Evolutionary conservation across 2,888 invertebrate genomes (phyloP).

Genomic region (Eudasyphora cyanicolor): DNA sequence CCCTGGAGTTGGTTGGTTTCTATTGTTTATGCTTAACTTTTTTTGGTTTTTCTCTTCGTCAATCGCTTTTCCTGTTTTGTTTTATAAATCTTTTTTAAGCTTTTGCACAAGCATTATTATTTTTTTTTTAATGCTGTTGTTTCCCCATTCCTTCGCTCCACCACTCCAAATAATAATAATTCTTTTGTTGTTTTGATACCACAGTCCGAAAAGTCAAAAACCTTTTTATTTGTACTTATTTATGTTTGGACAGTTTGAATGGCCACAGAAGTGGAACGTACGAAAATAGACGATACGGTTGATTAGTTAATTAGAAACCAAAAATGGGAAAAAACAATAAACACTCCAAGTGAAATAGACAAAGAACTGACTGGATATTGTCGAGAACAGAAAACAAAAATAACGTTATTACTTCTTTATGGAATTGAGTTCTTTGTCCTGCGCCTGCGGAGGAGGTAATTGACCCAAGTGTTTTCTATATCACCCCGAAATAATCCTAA

Average conservation of each 20-base stretch:
- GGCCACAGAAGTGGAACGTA: not conserved
- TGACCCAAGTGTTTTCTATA: not conserved
- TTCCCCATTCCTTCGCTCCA: not conserved
- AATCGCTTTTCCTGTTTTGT: constrained; percentile 14
- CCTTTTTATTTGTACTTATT: constrained; percentile 28
- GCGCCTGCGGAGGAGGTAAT: not conserved
- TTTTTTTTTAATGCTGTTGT: constrained; percentile 6
- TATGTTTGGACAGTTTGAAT: constrained; percentile 21
- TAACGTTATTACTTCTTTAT: not conserved
- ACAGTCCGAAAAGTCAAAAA: constrained; percentile 41
- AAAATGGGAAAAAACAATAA: constrained; percentile 8
- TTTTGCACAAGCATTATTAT: not conserved
- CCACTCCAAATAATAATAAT: not conserved
- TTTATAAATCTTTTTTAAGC: constrained; percentile 53
- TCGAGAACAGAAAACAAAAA: not conserved
- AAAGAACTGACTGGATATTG: not conserved
- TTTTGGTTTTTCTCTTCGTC: not conserved
- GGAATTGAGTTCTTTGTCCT: too few species aligned
- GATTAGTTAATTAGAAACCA: constrained; percentile 32
- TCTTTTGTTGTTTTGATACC: constrained; percentile 10
- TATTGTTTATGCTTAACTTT: not conserved
- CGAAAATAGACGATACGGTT: constrained; percentile 13
- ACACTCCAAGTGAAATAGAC: not conserved
- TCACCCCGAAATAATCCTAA: too few species aligned
- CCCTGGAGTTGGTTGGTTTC: not conserved